Percentiles rank a stretch among this genome's conserved stretches.
These are phyloP conservation scores for Doryteuthis pealeii DNA, from an alignment of 1,140 invertebrate species.

Conservation along the genomic window DNA sequence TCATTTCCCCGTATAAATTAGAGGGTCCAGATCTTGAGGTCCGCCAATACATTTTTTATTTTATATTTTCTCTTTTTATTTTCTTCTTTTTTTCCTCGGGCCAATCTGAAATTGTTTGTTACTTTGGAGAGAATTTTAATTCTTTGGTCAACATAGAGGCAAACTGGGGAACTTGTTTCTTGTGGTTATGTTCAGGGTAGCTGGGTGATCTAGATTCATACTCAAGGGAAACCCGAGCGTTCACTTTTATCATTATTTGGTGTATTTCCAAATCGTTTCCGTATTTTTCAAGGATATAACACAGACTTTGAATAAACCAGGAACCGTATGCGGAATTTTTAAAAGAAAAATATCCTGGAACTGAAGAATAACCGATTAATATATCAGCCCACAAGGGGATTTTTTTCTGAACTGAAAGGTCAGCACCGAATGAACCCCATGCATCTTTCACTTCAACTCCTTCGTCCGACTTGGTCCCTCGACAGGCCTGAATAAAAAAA, in stretches of 20 bases:
- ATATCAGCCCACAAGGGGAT: slow-evolving; percentile 94
- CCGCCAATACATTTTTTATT: no score
- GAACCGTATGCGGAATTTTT: slow-evolving; percentile 82
- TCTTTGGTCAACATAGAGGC: no score
- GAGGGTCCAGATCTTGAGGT: no score
- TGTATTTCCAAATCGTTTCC: slow-evolving; percentile 73
- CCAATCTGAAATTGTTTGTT: no score
- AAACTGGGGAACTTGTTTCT: no score
- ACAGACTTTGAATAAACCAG: slow-evolving; percentile 95
- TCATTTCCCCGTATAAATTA: no score
- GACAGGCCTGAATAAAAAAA: slow-evolving; percentile 61
- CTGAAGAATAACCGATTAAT: slow-evolving; percentile 84
- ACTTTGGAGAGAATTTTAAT: no score
- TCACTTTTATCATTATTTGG: slow-evolving; percentile 86
- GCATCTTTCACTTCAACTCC: slow-evolving; percentile 48
- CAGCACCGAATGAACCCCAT: slow-evolving; percentile 23
- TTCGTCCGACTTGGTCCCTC: slow-evolving; percentile 52
- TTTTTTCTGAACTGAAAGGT: slow-evolving; percentile 65
- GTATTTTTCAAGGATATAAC: slow-evolving; percentile 71
- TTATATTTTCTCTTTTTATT: no score
- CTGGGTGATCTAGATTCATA: no score
- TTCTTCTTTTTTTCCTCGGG: no score
- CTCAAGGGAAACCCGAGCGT: slow-evolving; percentile 82
- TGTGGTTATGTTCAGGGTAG: no score
- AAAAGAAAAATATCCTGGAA: slow-evolving; percentile 87